Conservation (phyloP, 2,888 invertebrate genomes). For the Xanthia togata region DNA sequence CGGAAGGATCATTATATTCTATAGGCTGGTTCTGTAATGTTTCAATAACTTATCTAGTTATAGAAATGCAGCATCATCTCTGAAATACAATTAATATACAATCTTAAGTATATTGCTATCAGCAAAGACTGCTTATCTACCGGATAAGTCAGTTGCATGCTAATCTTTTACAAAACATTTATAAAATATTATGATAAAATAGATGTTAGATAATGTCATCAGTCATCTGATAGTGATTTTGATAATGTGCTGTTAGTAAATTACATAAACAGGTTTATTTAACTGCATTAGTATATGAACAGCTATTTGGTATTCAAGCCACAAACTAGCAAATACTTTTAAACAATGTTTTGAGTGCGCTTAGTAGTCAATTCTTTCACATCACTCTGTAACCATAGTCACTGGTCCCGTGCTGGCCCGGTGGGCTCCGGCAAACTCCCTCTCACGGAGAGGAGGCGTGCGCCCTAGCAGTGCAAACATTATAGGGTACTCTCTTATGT, state of each 20-base stretch:
- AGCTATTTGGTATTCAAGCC: not conserved
- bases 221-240: slow-evolving; percentile 13
- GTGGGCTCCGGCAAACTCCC: too few species aligned
- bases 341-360: too few species aligned
- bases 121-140: slow-evolving; percentile 33
- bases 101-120: slow-evolving; percentile 31
- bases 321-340: not conserved
- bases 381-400: not conserved
- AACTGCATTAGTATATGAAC: not conserved
- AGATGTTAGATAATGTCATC: slow-evolving; percentile 35
- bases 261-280: not conserved
- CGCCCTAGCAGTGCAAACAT: too few species aligned
- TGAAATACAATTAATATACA: slow-evolving; percentile 1
- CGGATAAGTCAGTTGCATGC: slow-evolving; percentile 23
- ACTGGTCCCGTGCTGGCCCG: not conserved
- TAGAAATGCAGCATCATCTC: slow-evolving; percentile 1
- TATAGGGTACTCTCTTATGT: not conserved
- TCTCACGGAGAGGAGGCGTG: too few species aligned
- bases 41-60: not conserved
- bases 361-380: not conserved
- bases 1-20: not conserved
- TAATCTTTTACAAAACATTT: slow-evolving; percentile 27
- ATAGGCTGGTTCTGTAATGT: not conserved
- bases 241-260: not conserved
- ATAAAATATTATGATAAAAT: slow-evolving; percentile 18